These are phyloP conservation scores for Leptestheria dahalacensis DNA, from an alignment of 1,140 invertebrate species.

Conservation along the genomic window DNA sequence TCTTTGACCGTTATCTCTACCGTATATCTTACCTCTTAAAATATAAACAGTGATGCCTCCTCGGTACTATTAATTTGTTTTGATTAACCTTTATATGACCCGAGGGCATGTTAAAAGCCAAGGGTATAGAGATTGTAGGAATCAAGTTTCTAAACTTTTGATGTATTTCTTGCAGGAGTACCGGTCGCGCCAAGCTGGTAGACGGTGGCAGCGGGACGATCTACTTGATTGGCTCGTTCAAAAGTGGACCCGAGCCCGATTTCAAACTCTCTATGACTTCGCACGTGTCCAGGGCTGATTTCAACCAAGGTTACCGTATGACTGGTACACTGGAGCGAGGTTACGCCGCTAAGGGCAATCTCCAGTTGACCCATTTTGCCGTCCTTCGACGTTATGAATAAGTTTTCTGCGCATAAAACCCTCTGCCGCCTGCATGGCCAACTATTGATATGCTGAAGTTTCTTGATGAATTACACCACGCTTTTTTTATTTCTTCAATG, in stretches of 20 bases:
- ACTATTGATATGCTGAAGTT: no score
- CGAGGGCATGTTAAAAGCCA: no score
- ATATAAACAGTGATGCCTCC: no score
- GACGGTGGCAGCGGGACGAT: constrained; percentile 53
- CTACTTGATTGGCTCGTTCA: constrained; percentile 66
- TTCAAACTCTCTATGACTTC: constrained; percentile 61
- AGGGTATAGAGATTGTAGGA: no score
- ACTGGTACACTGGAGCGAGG: constrained; percentile 70
- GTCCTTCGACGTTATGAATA: constrained; percentile 41
- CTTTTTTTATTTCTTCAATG: no score
- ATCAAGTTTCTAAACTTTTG: neutral
- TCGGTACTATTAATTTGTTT: no score
- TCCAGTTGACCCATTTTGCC: constrained; percentile 71
- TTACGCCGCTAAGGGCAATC: constrained; percentile 27
- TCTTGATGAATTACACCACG: no score
- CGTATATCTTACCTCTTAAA: no score
- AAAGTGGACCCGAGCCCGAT: constrained; percentile 48
- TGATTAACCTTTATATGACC: no score
- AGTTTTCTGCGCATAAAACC: no score
- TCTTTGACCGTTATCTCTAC: no score
- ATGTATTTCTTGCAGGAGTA: constrained; percentile 37
- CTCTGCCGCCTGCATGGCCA: no score
- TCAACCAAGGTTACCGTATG: constrained; percentile 76
- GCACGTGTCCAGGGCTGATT: constrained; percentile 60
- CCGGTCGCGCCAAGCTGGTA: constrained; percentile 60